Evolutionary conservation across 2,113 vertebrate genomes (phyloP), one percentile per base, ranked within the genome.

Genomic region (Channa maculata): DNA sequence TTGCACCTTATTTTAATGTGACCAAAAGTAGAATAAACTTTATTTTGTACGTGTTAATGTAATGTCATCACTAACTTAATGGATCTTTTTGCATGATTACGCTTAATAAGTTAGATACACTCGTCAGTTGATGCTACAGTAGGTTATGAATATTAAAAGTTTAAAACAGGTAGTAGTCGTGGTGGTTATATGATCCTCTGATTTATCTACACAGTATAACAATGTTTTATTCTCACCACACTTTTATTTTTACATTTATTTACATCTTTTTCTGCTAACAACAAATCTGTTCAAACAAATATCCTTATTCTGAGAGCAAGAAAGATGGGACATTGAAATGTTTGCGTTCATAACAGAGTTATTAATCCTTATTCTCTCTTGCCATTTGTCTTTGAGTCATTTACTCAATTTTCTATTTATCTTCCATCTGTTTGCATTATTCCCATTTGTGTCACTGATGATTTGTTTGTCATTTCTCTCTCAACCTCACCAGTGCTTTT

Each of bases 341-440:
- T 69, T 59, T 62, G 57, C 65, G 59, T 63, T 80, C 59, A 59
- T 65, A 60, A 60, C n/a, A 64, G n/a, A 37, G 6, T 62, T 57
- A 76, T 61, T 76, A 66, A 66, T 71, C 50, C n/a, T n/a, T 5
- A 45, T 43, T 55, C 49, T 65, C 54, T 41, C 9, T 50, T 24
- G 53, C 3, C n/a, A 53, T 75, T 65, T 71, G 48, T 58, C 73
- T 71, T 71, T 71, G 55, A 62, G 41, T 48, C 50, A 67, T 24
- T 77, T 41, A 62, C 51, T 77, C 75, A 2, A 62, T 66, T 62
- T 62, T 67, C 44, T 11, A 15, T 50, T 66, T 13, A 60, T 71
- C 66, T 54, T 49, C 43, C 37, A 12, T 38, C 69, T 58, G 41
- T 74, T 65, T 68, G 48, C 15, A 65, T 68, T 65, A 59, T 50